These are phyloP conservation scores for Drosophila paramelanica DNA, from an alignment of 2,888 invertebrate species.

Conservation along the genomic window DNA sequence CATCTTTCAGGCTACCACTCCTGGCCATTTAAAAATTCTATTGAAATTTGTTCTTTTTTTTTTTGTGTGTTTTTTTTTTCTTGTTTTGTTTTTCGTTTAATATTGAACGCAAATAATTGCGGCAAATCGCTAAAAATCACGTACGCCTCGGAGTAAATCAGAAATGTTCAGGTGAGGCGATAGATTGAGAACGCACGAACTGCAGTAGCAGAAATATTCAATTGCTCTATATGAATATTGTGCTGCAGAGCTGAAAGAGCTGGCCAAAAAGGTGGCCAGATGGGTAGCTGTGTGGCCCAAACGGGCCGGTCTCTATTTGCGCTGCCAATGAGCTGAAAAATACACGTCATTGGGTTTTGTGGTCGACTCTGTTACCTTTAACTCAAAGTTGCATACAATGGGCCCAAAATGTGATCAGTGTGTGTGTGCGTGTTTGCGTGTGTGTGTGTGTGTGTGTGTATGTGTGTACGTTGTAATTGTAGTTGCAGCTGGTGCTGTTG, in stretches of 20 bases:
- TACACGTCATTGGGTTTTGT: conserved; percentile 54
- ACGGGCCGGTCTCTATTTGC: conserved; percentile 47
- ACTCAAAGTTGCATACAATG: conserved; percentile 43
- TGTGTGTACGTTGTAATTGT: conserved; percentile 44
- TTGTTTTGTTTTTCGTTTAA: background rate
- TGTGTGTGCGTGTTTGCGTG: conserved; percentile 4
- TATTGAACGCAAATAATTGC: conserved; percentile 62
- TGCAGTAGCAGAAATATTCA: conserved; percentile 14
- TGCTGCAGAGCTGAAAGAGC: background rate
- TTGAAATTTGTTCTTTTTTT: background rate
- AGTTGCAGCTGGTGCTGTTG: conserved; percentile 45
- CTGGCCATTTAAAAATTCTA: background rate
- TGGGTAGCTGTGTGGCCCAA: background rate
- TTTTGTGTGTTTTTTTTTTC: conserved; percentile 8
- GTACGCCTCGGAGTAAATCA: conserved; percentile 44
- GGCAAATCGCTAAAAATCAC: conserved; percentile 70
- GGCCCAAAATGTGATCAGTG: conserved; percentile 42
- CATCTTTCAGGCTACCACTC: too few relatives aligned
- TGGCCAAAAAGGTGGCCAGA: background rate
- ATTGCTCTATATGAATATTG: conserved; percentile 24
- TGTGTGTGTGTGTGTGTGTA: background rate
- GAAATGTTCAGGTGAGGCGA: conserved; percentile 9
- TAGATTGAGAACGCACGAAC: background rate
- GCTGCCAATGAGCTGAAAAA: conserved; percentile 64
- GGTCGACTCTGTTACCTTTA: conserved; percentile 54